Base-by-base conservation (phyloP, 2,797 vertebrate genomes). In the Lepilemur septentrionalis region DNA sequence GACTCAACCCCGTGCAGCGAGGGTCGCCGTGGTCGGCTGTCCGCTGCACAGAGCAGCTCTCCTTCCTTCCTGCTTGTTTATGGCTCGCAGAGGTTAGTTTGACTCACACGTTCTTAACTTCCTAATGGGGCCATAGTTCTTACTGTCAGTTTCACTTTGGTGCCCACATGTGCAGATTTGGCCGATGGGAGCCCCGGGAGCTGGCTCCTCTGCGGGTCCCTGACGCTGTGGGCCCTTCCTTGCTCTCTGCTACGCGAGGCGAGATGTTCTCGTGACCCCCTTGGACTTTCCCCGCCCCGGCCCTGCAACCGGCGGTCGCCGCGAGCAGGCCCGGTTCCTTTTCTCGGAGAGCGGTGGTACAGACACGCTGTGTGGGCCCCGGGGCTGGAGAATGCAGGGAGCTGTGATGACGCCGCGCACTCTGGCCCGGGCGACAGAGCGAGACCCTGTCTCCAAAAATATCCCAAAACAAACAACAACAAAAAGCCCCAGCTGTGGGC, bases 1-100 rank as follows among this genome's bases (percentile, higher is more conserved):
- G 11, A 18, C 43, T 18, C 4, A 8, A 46, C 1, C 4, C 4
- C 0, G 8, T 30, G 14, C 18, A 18, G 9, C 9, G 43, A 1
- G 15, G 69, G 30, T 73, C 43, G 1, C 43, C 5, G 18, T 3
- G 12, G 9, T 10, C 4, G 7, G 25, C 52, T 46, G 50, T 38
- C 28, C 20, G 0, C 55, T n/a, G n/a, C 7, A 1, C 6, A 38
- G 35, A 17, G 1, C 6, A 38, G 22, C 11, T 4, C 30, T 3
- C n/a, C 11, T 52, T 14, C 18, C 80, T 59, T 12, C 20, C 25
- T 20, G 13, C 0, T 7, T 59, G 1, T 4, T 35, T 63, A 0
- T 23, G 14, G 46, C 18, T 12, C 10, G 15, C 43, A n/a, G 32
- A 13, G 2, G 4, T 5, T 25, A 2, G 8, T 86, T n/a, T 43